Evolutionary conservation across 23 tunicate genomes (phyloP), one percentile per base, ranked within the genome.

Genomic region (Phallusia fumigata): DNA sequence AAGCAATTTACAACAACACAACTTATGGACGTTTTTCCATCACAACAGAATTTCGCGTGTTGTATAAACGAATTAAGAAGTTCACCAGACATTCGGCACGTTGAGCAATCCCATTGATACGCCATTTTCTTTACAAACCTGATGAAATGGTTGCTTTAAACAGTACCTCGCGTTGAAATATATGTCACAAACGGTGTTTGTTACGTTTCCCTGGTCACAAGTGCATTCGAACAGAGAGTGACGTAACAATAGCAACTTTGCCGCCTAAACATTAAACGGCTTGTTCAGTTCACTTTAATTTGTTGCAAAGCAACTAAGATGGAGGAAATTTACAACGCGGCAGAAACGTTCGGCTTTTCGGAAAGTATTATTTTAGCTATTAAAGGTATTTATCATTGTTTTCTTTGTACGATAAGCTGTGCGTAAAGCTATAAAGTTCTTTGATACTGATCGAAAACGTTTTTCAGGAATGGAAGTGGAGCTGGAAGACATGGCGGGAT

Each of bases 21-120:
- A 65, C 74, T 26, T 26, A 65, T 30, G 74, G 74, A 30, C 32
- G 74, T 65, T 65, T 65, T 65, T 65, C 74, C 74, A 65, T 65
- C 74, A 65, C 74, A 65, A 30, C 74, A 65, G 11, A 5, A 65
- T 11, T 65, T 40, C 47, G 47, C 47, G 47, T 65, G 74, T 5
- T 65, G 74, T 26, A 65, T 30, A 65, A 65, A 65, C 32, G 74
- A 65, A 65, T 30, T 65, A 65, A 65, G 74, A 11, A 65, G 11
- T 65, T 65, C 74, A 30, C 74, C 74, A 28, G 31, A 28, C 31
- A 30, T 65, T 65, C 6, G 74, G 32, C 74, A 65, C 74, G 6
- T 65, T 26, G 74, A 65, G 11, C 74, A 65, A 26, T 65, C 11
- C 74, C 74, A 65, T 30, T 65, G 32, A 65, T 26, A 26, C 32